These are phyloP conservation scores for Sphyrna mokarran DNA, from an alignment of 2,113 vertebrate species.

Conservation along the genomic window DNA sequence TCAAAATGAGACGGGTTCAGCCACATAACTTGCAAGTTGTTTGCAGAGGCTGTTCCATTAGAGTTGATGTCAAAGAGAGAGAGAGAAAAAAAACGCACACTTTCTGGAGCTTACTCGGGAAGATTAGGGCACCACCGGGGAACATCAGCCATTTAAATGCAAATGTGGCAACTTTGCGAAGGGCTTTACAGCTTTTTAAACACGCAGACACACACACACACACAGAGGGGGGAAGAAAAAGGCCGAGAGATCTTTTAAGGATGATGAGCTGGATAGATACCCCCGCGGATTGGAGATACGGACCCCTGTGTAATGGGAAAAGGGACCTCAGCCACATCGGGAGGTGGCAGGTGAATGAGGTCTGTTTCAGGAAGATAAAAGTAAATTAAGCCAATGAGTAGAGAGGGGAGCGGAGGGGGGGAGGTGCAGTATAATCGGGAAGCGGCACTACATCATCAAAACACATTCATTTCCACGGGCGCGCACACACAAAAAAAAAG, in stretches of 20 bases:
- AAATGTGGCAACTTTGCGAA: constrained; percentile 25
- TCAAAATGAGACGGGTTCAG: background rate
- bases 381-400: constrained; percentile 58
- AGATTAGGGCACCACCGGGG: background rate
- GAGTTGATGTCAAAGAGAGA: background rate
- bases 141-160: constrained; percentile 33
- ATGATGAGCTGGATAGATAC: background rate
- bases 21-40: background rate
- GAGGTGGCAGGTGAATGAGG: constrained; percentile 58
- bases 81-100: background rate
- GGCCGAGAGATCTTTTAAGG: background rate
- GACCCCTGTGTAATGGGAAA: background rate
- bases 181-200: too few relatives aligned
- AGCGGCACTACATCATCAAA: constrained; percentile 78
- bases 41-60: background rate
- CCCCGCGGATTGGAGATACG: background rate
- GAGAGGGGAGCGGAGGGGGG: constrained; percentile 51
- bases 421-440: constrained; percentile 54
- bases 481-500: constrained; percentile 49
- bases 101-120: background rate
- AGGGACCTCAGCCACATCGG: background rate
- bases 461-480: constrained; percentile 61
- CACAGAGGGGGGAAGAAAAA: too few relatives aligned
- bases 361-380: constrained; percentile 86
- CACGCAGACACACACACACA: too few relatives aligned